Conservation (phyloP, 1,140 invertebrate genomes). For the Asbolus verrucosus region DNA sequence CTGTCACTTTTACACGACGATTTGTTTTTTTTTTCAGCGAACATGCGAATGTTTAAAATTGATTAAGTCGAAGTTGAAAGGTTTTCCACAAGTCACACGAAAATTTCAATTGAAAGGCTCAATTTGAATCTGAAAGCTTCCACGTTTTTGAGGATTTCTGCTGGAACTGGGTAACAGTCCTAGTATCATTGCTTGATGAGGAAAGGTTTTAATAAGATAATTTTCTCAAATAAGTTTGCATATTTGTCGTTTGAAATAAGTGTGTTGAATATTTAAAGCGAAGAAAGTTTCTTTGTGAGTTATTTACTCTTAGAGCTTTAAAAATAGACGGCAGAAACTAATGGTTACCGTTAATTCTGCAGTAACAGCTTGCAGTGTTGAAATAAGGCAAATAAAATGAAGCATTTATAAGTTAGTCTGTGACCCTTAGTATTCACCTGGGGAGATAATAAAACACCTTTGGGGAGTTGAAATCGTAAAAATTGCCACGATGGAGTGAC, state of each 20-base stretch:
- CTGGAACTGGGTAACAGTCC: no score
- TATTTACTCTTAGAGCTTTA: slow-evolving; percentile 23
- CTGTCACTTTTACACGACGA: background rate
- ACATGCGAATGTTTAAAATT: background rate
- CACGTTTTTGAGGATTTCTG: slow-evolving; percentile 1
- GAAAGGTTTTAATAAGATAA: slow-evolving; percentile 24
- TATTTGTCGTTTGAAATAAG: slow-evolving; percentile 35
- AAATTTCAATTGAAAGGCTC: slow-evolving; percentile 8
- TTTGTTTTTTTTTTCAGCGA: slow-evolving; percentile 7
- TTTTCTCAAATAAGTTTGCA: slow-evolving; percentile 20
- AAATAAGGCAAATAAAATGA: slow-evolving; percentile 33
- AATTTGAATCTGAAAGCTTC: slow-evolving; percentile 3
- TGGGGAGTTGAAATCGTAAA: slow-evolving; percentile 20
- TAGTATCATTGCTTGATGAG: no score
- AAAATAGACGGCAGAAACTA: slow-evolving; percentile 36
- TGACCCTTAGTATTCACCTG: slow-evolving; percentile 16
- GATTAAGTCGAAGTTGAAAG: background rate
- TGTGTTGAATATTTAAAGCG: slow-evolving; percentile 34
- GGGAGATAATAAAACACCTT: slow-evolving; percentile 35
- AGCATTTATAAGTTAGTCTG: slow-evolving; percentile 27
- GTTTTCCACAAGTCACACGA: no score
- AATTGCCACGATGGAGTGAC: slow-evolving; percentile 15
- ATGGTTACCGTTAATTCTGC: slow-evolving; percentile 35
- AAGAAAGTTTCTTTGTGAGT: background rate
- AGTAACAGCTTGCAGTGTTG: slow-evolving; percentile 19